Percentiles rank a stretch among this genome's conserved stretches.
Conservation (phyloP, 2,113 vertebrate species). For the Podarcis cretensis region DNA sequence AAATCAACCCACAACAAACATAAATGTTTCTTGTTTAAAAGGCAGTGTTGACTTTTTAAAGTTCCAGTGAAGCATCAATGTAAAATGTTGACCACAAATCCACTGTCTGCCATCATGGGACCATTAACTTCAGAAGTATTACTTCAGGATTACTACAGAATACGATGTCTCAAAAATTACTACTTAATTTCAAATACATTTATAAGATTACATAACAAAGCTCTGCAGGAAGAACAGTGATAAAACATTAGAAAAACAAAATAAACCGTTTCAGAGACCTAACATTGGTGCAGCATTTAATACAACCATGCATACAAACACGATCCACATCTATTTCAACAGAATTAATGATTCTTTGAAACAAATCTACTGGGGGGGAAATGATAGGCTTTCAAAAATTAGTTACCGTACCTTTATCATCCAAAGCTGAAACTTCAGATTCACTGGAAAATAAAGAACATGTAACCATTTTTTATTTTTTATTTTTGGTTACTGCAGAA, state of each 20-base stretch:
- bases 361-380: neutral
- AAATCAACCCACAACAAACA: too few species aligned
- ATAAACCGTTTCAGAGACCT: neutral
- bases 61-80: neutral
- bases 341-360: neutral
- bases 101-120: too few species aligned
- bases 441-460: constrained; percentile 62
- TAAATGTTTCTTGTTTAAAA: neutral
- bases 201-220: neutral
- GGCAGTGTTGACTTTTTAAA: neutral
- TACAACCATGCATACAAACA: neutral
- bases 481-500: neutral
- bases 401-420: constrained; percentile 70
- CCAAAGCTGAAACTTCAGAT: constrained; percentile 26
- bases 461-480: neutral
- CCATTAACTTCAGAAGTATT: neutral
- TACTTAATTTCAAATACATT: neutral
- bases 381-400: neutral
- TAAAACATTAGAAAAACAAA: neutral
- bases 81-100: neutral
- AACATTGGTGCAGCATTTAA: fast-evolving
- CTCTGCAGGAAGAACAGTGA: neutral
- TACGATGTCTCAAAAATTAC: neutral
- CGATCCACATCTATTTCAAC: fast-evolving
- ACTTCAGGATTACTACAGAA: neutral